A percentile compares a stretch with the other conserved stretches of the same genome.
Conservation (phyloP, 2,113 vertebrate genomes). For the Ursus arctos region DNA sequence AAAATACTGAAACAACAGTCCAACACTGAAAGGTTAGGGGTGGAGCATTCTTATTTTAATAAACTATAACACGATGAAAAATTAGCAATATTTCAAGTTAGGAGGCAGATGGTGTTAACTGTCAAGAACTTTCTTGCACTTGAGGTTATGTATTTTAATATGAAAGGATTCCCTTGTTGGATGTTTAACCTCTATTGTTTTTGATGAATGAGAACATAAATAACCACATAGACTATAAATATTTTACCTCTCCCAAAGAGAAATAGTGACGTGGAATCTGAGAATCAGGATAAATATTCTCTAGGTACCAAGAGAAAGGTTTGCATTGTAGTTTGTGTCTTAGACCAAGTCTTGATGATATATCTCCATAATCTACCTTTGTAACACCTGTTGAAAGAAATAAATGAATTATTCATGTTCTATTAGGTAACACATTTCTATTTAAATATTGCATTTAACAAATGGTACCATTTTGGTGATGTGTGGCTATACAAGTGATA, state of each 20-base stretch:
- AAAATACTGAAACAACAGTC: background rate
- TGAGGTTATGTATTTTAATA: slow-evolving; percentile 18
- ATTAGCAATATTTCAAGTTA: background rate
- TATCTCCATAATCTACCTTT: slow-evolving; percentile 99
- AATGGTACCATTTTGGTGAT: background rate
- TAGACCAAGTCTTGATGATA: slow-evolving; percentile 92
- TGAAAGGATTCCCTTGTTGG: background rate
- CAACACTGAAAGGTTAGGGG: background rate
- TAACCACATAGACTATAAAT: background rate
- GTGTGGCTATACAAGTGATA: background rate
- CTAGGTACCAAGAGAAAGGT: slow-evolving; percentile 99
- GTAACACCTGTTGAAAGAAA: slow-evolving; percentile 94
- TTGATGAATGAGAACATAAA: slow-evolving; percentile 35
- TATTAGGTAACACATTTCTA: background rate
- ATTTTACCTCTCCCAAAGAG: slow-evolving; percentile 97
- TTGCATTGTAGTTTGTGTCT: slow-evolving; percentile 98
- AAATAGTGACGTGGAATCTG: slow-evolving; percentile 99
- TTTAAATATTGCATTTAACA: background rate
- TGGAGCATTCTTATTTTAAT: slow-evolving; percentile 22
- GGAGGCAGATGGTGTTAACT: background rate
- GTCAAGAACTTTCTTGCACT: background rate
- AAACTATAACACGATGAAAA: slow-evolving; percentile 56
- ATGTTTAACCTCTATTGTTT: slow-evolving; percentile 47
- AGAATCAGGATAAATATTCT: slow-evolving; percentile 99
- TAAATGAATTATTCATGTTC: slow-evolving; percentile 48